Evolutionary conservation across 2,797 vertebrate species (phyloP).

Genomic region (Anomalospiza imberbis): DNA sequence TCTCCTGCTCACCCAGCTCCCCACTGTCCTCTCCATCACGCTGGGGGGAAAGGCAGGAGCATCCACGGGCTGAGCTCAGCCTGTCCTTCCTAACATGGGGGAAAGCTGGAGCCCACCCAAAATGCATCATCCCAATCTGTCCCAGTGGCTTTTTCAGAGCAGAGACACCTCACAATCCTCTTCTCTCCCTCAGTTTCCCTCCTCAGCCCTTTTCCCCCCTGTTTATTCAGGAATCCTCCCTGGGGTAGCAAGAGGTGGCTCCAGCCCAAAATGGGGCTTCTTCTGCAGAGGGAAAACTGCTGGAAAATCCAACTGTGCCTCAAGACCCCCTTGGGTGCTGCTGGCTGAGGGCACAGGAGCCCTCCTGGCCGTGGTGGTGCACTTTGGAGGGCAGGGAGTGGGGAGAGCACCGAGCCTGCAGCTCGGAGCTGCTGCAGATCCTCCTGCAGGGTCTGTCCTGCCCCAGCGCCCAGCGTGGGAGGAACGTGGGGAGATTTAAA

Average conservation of each 20-base stretch:
- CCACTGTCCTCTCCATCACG: rapidly evolving
- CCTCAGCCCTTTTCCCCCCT: background rate
- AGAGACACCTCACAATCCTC: background rate
- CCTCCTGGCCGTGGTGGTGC: rapidly evolving
- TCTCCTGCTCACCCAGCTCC: background rate
- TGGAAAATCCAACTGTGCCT: rapidly evolving
- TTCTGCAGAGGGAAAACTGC: background rate
- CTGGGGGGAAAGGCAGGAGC: background rate
- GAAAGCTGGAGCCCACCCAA: background rate
- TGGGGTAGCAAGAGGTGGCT: rapidly evolving
- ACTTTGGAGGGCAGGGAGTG: background rate
- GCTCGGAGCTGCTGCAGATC: background rate
- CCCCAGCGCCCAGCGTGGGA: background rate
- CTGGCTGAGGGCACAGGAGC: background rate
- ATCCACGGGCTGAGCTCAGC: background rate
- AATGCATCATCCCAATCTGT: background rate
- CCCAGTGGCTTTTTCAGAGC: background rate
- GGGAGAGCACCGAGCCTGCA: rapidly evolving
- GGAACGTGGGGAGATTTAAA: background rate
- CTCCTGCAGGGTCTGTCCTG: background rate
- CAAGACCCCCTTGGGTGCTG: background rate
- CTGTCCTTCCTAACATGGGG: background rate
- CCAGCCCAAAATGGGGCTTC: background rate
- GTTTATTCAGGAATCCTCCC: background rate
- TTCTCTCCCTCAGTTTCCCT: background rate